A percentile compares a stretch with the other conserved stretches of the same genome.
Evolutionary conservation across 2,888 invertebrate genomes (phyloP).

Genomic region (Nasonovia ribisnigri): DNA sequence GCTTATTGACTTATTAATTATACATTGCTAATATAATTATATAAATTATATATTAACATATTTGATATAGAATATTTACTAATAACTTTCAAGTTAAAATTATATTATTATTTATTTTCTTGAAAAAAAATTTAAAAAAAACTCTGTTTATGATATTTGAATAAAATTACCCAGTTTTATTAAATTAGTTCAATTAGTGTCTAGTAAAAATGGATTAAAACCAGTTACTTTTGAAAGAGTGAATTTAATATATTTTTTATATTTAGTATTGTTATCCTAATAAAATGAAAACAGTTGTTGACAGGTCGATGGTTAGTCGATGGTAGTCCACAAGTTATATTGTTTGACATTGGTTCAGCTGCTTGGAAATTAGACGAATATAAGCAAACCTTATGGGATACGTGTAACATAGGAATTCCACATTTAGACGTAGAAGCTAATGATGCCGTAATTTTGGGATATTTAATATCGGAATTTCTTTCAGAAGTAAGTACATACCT

Average conservation of each 20-base stretch:
- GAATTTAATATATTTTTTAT: neutral
- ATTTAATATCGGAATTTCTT: constrained; percentile 93
- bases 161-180: neutral
- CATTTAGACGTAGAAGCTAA: constrained; percentile 96
- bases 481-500: constrained; percentile 77
- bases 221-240: neutral
- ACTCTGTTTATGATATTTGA: neutral
- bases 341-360: constrained; percentile 97
- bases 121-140: neutral
- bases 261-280: constrained; percentile 24
- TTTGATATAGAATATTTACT: neutral
- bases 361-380: constrained; percentile 96
- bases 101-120: neutral
- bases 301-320: constrained; percentile 99
- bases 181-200: neutral
- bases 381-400: constrained; percentile 94
- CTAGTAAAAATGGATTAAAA: neutral
- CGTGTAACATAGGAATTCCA: constrained; percentile 90
- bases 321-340: constrained; percentile 97
- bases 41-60: too few species aligned
- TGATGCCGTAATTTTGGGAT: constrained; percentile 96
- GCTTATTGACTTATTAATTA: too few species aligned
- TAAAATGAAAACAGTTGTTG: constrained; percentile 76
- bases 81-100: neutral
- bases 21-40: too few species aligned